Base-by-base conservation (phyloP, 2,888 invertebrate species). In the Heliconius charithonia region DNA sequence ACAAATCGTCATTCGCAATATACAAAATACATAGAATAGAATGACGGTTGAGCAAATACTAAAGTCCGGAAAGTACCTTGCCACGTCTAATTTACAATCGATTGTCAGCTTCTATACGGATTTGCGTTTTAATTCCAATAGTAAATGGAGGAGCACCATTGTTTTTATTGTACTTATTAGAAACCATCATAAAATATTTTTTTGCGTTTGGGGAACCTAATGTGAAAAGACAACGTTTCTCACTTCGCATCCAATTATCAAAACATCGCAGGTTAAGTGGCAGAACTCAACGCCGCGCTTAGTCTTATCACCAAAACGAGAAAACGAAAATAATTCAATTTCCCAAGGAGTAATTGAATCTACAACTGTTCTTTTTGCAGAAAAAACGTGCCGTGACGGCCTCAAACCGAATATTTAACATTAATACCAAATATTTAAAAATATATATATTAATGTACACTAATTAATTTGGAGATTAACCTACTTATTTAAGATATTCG, bases 61-160 rank as follows among this genome's bases (percentile, higher is more conserved):
- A 73, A 80, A 80, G 73, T 51, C 70, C 62, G 82, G 82, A 79
- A 81, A 83, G 74, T 70, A 81, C 82, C 81, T 79, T 65, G 69
- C 79, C 71, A 75, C 69, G 41, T 74, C 63, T 27, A 76, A 63
- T 63, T 63, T 13, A 32, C 75, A 72, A 72, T 79, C 29, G 41
- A 65, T 56, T 51, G 45, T 19, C 32, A 22, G n/a, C 27, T n/a
- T 73, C 29, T 37, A 73, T 37, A 25, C 71, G 51, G 51, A 71
- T 45, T 25, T 16, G 45, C 69, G 69, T 29, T 69, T 69, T 45
- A 69, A 69, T 69, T 25, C 41, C 3, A 16, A 29, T 69, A 25
- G 69, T 67, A 37, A 37, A 69, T 69, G 6, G 41, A 69, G 69
- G 19, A 13, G 66, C 37, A n/a, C 12, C 22, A 37, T 69, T 69